Conservation (phyloP, 2,113 vertebrate species). For the Fulica atra region DNA sequence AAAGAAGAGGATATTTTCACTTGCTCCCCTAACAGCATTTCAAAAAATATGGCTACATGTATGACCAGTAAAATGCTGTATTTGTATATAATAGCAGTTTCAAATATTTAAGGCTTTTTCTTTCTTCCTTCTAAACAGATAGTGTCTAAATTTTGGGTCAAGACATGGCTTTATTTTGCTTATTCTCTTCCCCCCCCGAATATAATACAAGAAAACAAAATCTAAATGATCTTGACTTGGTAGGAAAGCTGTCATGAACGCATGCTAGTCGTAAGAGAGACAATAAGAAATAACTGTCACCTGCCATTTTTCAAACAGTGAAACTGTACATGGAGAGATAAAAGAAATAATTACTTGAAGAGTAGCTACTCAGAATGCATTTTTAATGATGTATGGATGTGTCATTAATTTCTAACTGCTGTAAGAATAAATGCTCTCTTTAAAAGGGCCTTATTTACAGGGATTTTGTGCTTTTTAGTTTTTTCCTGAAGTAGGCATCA, state of each 20-base stretch:
- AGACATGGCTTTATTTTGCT: neutral
- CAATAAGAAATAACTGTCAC: neutral
- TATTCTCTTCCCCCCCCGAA: no score
- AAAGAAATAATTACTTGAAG: conserved; percentile 36
- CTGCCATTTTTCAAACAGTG: conserved; percentile 20
- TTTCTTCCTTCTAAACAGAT: neutral
- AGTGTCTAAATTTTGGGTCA: neutral
- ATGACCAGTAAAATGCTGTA: neutral
- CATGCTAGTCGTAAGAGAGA: neutral
- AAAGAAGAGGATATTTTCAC: neutral
- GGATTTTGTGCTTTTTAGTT: neutral
- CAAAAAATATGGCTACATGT: neutral
- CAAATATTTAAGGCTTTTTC: neutral
- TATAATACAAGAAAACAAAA: neutral
- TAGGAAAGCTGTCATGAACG: neutral
- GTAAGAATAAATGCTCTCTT: neutral
- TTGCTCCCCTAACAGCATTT: neutral
- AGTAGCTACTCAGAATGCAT: neutral
- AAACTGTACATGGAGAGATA: neutral
- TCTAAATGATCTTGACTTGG: neutral
- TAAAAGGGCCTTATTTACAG: neutral
- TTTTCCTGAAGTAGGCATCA: neutral
- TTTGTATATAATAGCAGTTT: neutral
- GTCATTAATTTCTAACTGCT: conserved; percentile 19
- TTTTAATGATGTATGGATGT: neutral